Base-by-base conservation (phyloP, 2,888 invertebrate species). In the Notodonta dromedarius region DNA sequence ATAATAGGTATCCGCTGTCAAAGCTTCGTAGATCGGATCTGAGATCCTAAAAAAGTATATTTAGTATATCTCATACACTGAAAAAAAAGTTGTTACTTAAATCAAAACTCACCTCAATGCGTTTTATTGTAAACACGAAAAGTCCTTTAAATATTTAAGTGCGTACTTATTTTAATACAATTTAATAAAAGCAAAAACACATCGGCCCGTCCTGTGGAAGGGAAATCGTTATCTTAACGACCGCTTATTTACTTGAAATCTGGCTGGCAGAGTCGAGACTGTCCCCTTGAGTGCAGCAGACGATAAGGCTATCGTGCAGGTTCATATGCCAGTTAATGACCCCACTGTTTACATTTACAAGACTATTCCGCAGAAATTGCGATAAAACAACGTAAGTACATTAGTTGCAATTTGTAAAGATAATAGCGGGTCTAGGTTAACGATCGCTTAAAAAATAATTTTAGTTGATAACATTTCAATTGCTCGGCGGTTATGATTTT, bases 161-260 rank as follows among this genome's bases (percentile, higher is more conserved):
- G 73, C 74, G 78, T 83, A 82, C 79, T 84, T 81, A 83, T 86
- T 87, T 83, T 83, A 84, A 86, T 84, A 85, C 79, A 80, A 83
- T n/a, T 82, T 79, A 84, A 86, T 85, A 87, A 89, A 88, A 89
- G 86, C 85, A 88, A 88, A 84, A 87, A 85, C 82, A 82, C 76
- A 75, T 60, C 77, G 79, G 77, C 77, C 80, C 71, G 87, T 84
- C 87, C 86, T 85, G 85, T 79, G 85, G 84, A 86, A 83, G 90
- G 92, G 91, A 92, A 91, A 91, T 86, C 80, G 86, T 91, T 91
- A 93, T 92, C 92, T 92, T 87, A 90, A 90, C 87, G 91, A 88
- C 81, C 81, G 81, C 80, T 84, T 90, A 89, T 91, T 90, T 91
- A 78, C 90, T 91, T 91, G 83, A 90, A 92, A 91, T 91, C 92